Evolutionary conservation across 2,113 vertebrate species (phyloP).

Genomic region (Glareola pratincola): DNA sequence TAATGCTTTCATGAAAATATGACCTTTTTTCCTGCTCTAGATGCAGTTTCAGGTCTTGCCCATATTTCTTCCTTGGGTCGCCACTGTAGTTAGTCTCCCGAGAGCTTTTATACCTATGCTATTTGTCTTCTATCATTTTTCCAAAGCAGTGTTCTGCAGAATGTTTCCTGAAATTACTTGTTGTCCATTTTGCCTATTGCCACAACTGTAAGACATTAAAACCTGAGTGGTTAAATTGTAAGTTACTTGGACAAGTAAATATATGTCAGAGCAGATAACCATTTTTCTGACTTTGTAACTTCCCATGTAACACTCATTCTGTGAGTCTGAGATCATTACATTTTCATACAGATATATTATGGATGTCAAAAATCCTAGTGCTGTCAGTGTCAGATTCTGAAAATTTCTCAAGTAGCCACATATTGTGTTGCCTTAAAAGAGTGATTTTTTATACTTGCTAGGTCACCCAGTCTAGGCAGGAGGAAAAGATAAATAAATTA

Average conservation of each 20-base stretch:
- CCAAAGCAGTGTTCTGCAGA: background rate
- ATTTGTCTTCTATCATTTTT: background rate
- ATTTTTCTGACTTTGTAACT: background rate
- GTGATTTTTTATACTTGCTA: background rate
- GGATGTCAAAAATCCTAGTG: background rate
- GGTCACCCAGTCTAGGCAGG: background rate
- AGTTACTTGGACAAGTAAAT: background rate
- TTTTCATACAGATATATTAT: background rate
- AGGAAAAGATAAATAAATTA: background rate
- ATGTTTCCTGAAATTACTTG: background rate
- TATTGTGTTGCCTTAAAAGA: background rate
- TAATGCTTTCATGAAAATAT: background rate
- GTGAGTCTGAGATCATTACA: background rate
- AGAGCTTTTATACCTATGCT: background rate
- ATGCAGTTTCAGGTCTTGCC: background rate
- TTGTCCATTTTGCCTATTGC: background rate
- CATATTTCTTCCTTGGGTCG: background rate
- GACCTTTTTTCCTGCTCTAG: background rate
- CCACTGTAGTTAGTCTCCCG: background rate
- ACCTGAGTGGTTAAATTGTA: background rate
- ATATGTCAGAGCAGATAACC: background rate
- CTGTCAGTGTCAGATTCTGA: background rate
- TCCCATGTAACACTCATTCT: background rate
- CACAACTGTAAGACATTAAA: background rate
- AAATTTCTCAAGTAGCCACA: background rate